These are phyloP conservation scores for Hydropotes inermis DNA, from an alignment of 2,113 vertebrate species.

Conservation along the genomic window DNA sequence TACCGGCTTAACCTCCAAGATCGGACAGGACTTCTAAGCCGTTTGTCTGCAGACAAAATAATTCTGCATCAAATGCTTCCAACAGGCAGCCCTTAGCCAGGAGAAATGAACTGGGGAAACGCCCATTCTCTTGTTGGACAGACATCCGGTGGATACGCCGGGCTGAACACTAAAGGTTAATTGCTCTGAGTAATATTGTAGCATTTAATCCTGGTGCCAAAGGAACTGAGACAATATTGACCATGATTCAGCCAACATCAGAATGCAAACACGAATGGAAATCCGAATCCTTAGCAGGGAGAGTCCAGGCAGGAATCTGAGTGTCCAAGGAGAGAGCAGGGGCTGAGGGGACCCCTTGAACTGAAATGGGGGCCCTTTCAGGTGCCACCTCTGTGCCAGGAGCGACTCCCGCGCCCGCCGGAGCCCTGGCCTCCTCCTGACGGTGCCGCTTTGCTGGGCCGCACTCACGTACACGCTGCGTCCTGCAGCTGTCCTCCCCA, in stretches of 20 bases:
- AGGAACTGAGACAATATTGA: constrained; percentile 20
- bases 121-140: not conserved
- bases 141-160: fast-evolving
- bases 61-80: not conserved
- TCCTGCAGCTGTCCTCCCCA: not conserved
- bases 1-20: not conserved
- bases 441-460: not conserved
- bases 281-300: not conserved
- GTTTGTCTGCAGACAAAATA: not conserved
- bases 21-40: not conserved
- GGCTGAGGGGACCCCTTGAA: not conserved
- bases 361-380: not conserved
- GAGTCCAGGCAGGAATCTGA: not conserved
- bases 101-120: not conserved
- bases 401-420: not conserved
- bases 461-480: fast-evolving
- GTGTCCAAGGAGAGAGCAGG: fast-evolving
- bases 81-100: not conserved
- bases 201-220: constrained; percentile 31
- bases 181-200: not conserved
- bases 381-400: fast-evolving
- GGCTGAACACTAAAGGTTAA: constrained; percentile 9
- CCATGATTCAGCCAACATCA: not conserved
- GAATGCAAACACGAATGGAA: constrained; percentile 21
- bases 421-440: not conserved